Evolutionary conservation across 2,888 invertebrate genomes (phyloP).

Genomic region (Agonopterix heracliana): DNA sequence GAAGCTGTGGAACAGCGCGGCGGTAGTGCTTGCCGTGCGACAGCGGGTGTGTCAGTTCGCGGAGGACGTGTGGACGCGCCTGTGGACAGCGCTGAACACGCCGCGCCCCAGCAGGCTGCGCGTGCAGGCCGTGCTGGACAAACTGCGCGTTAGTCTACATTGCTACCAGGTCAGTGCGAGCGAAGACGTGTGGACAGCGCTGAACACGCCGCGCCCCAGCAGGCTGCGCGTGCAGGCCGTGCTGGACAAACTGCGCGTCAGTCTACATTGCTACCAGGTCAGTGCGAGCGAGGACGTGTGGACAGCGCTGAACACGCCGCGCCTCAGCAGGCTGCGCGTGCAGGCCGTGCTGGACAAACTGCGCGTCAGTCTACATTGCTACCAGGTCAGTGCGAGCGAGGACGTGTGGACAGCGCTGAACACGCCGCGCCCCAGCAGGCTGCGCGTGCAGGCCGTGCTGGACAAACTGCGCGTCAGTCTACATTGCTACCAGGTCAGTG

Average conservation of each 20-base stretch:
- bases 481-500: slow-evolving; percentile 84
- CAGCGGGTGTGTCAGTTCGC: slow-evolving; percentile 89
- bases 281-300: not conserved
- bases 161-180: slow-evolving; percentile 81
- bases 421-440: slow-evolving; percentile 54
- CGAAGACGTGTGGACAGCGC: slow-evolving; percentile 47
- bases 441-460: slow-evolving; percentile 81
- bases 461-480: slow-evolving; percentile 87
- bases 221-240: slow-evolving; percentile 81
- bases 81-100: slow-evolving; percentile 82
- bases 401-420: slow-evolving; percentile 65
- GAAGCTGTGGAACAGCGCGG: slow-evolving; percentile 86
- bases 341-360: slow-evolving; percentile 85
- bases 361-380: slow-evolving; percentile 87
- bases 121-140: slow-evolving; percentile 83
- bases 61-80: slow-evolving; percentile 87
- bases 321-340: slow-evolving; percentile 76
- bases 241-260: slow-evolving; percentile 85
- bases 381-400: slow-evolving; percentile 72
- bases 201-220: slow-evolving; percentile 57
- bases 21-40: slow-evolving; percentile 89
- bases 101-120: slow-evolving; percentile 69
- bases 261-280: slow-evolving; percentile 88
- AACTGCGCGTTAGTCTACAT: slow-evolving; percentile 85
- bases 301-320: slow-evolving; percentile 68